Conservation (phyloP, 2,888 invertebrate species). For the Myopa tessellatipennis region DNA sequence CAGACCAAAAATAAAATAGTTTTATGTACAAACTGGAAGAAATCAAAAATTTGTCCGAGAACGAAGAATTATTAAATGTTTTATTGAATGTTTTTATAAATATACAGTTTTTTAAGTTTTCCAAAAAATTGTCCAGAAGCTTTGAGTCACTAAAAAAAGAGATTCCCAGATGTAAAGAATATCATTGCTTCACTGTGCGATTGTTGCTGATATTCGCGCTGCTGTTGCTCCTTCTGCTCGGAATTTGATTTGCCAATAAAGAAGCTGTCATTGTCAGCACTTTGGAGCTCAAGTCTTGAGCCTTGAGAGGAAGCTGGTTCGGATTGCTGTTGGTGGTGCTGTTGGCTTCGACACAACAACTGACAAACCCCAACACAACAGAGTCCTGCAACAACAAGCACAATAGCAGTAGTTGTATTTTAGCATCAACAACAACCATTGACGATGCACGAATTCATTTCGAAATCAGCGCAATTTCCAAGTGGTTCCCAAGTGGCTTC, state of each 20-base stretch:
- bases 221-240: conserved; percentile 44
- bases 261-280: conserved; percentile 64
- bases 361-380: conserved; percentile 32
- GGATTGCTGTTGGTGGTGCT: too few species aligned
- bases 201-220: conserved; percentile 46
- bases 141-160: too few species aligned
- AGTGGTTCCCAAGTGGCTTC: conserved; percentile 43
- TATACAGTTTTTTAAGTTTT: too few species aligned
- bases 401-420: not conserved
- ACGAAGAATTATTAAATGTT: too few species aligned
- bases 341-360: conserved; percentile 30
- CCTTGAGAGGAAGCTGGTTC: conserved; percentile 21
- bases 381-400: conserved; percentile 17
- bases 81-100: too few species aligned
- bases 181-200: conserved; percentile 47
- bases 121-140: too few species aligned
- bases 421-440: conserved; percentile 1
- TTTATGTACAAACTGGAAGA: too few species aligned
- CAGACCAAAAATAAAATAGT: too few species aligned
- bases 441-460: conserved; percentile 27
- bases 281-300: conserved; percentile 50
- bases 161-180: too few species aligned
- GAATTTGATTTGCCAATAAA: conserved; percentile 64
- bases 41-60: not conserved
- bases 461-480: conserved; percentile 40